These are phyloP conservation scores for Spodoptera littoralis DNA, from an alignment of 2,888 invertebrate species.

Conservation along the genomic window DNA sequence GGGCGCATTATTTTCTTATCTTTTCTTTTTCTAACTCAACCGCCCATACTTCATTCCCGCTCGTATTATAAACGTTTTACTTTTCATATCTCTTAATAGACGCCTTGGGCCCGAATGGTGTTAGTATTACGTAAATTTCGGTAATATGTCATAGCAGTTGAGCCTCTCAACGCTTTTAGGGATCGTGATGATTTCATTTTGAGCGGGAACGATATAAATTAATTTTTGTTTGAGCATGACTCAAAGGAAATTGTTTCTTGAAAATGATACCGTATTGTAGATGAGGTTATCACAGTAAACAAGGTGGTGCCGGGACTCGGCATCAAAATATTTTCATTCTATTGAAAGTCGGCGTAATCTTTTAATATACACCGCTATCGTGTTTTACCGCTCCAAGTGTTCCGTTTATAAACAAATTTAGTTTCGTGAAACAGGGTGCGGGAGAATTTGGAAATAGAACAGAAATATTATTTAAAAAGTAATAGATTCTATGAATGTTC, in stretches of 20 bases:
- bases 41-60: conserved; percentile 85
- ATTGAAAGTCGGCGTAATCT: conserved; percentile 66
- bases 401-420: conserved; percentile 44
- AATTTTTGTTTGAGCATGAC: conserved; percentile 75
- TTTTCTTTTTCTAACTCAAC: conserved; percentile 87
- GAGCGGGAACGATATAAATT: conserved; percentile 71
- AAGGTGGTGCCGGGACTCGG: conserved; percentile 58
- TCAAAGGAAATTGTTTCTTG: conserved; percentile 76
- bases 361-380: conserved; percentile 60
- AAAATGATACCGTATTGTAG: conserved; percentile 72
- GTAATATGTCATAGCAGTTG: conserved; percentile 78
- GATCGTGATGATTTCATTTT: conserved; percentile 76
- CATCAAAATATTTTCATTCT: conserved; percentile 68
- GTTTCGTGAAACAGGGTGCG: conserved; percentile 13
- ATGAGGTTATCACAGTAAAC: conserved; percentile 70
- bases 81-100: conserved; percentile 84
- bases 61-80: conserved; percentile 86
- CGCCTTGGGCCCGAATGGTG: conserved; percentile 76
- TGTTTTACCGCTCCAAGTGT: conserved; percentile 37
- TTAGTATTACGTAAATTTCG: conserved; percentile 82
- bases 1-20: conserved; percentile 88
- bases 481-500: too few relatives aligned
- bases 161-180: conserved; percentile 62
- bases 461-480: too few relatives aligned
- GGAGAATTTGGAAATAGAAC: conserved; percentile 5